Percentiles rank a stretch among this genome's conserved stretches.
Evolutionary conservation across 2,797 vertebrate genomes (phyloP).

Genomic region (Cyprinella venusta): DNA sequence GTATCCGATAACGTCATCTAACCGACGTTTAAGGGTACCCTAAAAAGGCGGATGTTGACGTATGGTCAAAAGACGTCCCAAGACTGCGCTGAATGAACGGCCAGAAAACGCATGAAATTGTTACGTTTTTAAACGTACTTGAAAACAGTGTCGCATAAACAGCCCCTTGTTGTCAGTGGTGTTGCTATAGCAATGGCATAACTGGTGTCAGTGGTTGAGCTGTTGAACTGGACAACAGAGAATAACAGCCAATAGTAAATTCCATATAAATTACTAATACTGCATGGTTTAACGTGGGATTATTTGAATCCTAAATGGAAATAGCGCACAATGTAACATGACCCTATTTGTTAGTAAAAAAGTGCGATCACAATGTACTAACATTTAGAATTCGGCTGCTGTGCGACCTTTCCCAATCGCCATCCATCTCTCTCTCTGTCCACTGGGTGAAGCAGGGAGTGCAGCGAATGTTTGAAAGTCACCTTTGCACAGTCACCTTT

Average conservation of each 20-base stretch:
- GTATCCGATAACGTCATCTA: no score
- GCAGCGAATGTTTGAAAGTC: conserved; percentile 43
- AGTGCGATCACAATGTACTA: conserved; percentile 1
- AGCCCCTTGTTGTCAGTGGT: neutral
- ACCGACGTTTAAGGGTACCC: no score
- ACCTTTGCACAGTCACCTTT: conserved; percentile 52
- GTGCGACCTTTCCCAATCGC: neutral
- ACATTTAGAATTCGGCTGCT: conserved; percentile 24
- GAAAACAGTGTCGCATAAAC: no score
- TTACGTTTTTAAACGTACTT: no score
- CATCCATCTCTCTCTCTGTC: conserved; percentile 21
- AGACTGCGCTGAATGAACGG: no score
- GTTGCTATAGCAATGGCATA: neutral
- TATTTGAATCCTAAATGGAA: neutral
- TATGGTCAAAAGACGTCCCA: no score
- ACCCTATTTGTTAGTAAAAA: neutral
- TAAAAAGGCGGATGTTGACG: no score
- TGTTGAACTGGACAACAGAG: neutral
- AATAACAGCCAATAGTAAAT: neutral
- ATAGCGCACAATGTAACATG: neutral
- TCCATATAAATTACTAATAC: neutral
- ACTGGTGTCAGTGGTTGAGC: neutral
- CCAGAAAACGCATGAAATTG: no score
- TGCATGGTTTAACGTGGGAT: neutral
- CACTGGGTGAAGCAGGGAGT: conserved; percentile 15